Evolutionary conservation across 1,140 invertebrate genomes (phyloP).

Genomic region (Pantala flavescens): DNA sequence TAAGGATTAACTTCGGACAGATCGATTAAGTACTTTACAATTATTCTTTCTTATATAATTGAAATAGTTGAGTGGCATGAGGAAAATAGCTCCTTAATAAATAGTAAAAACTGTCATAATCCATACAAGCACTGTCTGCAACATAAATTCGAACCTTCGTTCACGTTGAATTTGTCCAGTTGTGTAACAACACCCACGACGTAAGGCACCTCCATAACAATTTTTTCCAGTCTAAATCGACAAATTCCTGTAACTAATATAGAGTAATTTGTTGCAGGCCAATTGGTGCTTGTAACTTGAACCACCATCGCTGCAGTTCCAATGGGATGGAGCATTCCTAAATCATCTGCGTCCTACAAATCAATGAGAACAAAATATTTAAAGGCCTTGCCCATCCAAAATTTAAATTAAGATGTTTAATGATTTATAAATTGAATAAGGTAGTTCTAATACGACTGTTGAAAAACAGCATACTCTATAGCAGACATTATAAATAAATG

Average conservation of each 20-base stretch:
- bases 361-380: neutral
- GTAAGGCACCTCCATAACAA: conserved; percentile 40
- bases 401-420: neutral
- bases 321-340: conserved; percentile 23
- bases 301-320: conserved; percentile 44
- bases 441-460: too few relatives aligned
- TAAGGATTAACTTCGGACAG: too few relatives aligned
- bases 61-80: too few relatives aligned
- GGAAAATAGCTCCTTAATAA: too few relatives aligned
- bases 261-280: conserved; percentile 39
- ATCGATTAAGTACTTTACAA: too few relatives aligned
- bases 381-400: neutral
- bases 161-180: conserved; percentile 34
- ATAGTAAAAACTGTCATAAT: too few relatives aligned
- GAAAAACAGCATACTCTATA: too few relatives aligned
- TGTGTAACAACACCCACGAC: conserved; percentile 40
- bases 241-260: conserved; percentile 42
- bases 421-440: neutral
- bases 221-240: conserved; percentile 36
- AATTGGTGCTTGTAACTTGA: conserved; percentile 44
- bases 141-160: neutral
- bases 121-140: too few relatives aligned
- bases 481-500: neutral
- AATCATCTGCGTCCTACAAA: conserved; percentile 19
- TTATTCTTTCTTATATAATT: too few relatives aligned